These are phyloP conservation scores for Drosophila takahashii DNA, from an alignment of 1,140 invertebrate species.

Conservation along the genomic window DNA sequence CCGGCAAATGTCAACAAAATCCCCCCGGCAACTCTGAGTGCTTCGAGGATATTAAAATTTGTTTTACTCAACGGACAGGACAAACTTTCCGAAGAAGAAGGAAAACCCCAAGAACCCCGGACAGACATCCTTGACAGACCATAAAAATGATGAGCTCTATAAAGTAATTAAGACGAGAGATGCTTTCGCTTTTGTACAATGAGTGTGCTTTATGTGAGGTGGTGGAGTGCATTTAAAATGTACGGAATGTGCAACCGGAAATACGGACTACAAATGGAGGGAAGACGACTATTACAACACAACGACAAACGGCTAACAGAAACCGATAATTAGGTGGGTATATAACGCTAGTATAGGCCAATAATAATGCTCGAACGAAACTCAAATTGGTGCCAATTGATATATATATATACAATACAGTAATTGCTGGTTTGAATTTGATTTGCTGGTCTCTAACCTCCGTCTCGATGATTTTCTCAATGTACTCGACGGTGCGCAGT, in stretches of 20 bases:
- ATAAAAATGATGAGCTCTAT: constrained; percentile 71
- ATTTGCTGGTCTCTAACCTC: constrained; percentile 89
- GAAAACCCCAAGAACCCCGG: neutral
- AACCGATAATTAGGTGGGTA: constrained; percentile 16
- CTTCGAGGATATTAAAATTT: constrained; percentile 70
- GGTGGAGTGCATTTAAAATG: constrained; percentile 50
- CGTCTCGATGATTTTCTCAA: constrained; percentile 97
- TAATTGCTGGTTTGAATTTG: constrained; percentile 43
- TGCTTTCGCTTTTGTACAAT: constrained; percentile 43
- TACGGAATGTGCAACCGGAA: constrained; percentile 40
- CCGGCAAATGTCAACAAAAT: constrained; percentile 69
- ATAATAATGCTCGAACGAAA: constrained; percentile 44
- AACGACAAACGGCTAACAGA: constrained; percentile 52
- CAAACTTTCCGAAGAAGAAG: constrained; percentile 21
- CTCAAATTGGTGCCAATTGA: constrained; percentile 68
- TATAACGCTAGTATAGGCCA: constrained; percentile 28
- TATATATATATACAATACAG: constrained; percentile 32
- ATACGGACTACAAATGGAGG: constrained; percentile 14
- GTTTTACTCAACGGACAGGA: constrained; percentile 37
- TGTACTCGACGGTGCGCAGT: constrained; percentile 95
- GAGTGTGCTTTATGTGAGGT: constrained; percentile 28
- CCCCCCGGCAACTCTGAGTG: constrained; percentile 53
- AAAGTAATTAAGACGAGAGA: constrained; percentile 68
- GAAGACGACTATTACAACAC: constrained; percentile 41
- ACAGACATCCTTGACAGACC: constrained; percentile 20